These are phyloP conservation scores for Geococcyx californianus DNA, from an alignment of 2,113 vertebrate species.

Conservation along the genomic window DNA sequence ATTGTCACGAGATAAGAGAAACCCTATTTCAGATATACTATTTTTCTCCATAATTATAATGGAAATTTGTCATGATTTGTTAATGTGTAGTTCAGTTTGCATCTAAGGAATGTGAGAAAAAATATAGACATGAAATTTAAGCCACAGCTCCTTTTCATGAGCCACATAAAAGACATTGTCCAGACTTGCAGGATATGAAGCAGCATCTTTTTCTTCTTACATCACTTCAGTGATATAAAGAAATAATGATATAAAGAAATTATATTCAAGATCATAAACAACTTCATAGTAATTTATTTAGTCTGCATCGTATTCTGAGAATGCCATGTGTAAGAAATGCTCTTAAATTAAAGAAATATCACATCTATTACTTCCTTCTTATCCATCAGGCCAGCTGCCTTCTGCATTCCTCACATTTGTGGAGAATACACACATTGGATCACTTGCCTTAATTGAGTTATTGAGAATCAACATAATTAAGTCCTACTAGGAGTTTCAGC, in stretches of 20 bases:
- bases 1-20: background rate
- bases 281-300: background rate
- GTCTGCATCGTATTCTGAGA: background rate
- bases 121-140: accelerated
- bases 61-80: background rate
- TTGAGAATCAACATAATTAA: background rate
- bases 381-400: background rate
- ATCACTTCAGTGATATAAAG: background rate
- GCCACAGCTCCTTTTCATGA: background rate
- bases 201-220: background rate
- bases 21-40: background rate
- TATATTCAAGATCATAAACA: background rate
- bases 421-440: background rate
- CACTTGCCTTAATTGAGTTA: background rate
- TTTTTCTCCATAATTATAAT: background rate
- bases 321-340: background rate
- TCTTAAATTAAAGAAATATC: background rate
- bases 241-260: background rate
- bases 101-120: background rate
- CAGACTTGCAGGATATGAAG: background rate
- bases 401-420: background rate
- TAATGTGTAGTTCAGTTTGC: background rate
- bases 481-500: background rate
- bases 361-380: background rate
- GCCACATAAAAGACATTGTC: background rate